These are phyloP conservation scores for Tupiocoris notatus DNA, from an alignment of 2,888 invertebrate species.

Conservation along the genomic window DNA sequence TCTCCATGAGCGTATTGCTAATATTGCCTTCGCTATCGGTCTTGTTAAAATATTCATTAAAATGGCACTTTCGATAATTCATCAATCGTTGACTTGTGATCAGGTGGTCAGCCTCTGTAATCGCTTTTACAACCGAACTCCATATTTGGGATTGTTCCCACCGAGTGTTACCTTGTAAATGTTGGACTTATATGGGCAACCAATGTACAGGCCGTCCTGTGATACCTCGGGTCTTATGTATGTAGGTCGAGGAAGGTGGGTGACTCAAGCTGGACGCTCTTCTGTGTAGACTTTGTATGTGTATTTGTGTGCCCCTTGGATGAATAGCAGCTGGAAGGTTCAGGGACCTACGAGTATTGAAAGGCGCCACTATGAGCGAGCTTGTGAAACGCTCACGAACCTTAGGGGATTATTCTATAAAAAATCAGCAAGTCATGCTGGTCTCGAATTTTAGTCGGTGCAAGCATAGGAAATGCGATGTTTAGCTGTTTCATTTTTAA, in stretches of 20 bases:
- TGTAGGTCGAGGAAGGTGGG: background rate
- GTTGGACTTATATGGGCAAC: background rate
- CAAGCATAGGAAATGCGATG: too few species aligned
- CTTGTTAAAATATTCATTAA: background rate
- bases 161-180: background rate
- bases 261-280: background rate
- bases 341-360: background rate
- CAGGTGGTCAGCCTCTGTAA: background rate
- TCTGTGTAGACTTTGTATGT: background rate
- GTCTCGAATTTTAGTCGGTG: too few species aligned
- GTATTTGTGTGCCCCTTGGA: background rate
- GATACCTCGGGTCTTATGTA: background rate
- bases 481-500: too few species aligned
- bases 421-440: too few species aligned
- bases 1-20: background rate
- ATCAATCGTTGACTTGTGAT: background rate
- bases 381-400: background rate
- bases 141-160: background rate
- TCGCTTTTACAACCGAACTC: background rate
- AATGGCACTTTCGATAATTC: background rate
- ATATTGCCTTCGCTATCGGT: background rate
- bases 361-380: background rate
- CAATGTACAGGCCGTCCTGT: background rate
- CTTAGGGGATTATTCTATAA: too few species aligned
- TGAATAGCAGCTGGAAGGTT: background rate